These are phyloP conservation scores for Mus pahari DNA, from an alignment of 2,113 vertebrate species.

Conservation along the genomic window DNA sequence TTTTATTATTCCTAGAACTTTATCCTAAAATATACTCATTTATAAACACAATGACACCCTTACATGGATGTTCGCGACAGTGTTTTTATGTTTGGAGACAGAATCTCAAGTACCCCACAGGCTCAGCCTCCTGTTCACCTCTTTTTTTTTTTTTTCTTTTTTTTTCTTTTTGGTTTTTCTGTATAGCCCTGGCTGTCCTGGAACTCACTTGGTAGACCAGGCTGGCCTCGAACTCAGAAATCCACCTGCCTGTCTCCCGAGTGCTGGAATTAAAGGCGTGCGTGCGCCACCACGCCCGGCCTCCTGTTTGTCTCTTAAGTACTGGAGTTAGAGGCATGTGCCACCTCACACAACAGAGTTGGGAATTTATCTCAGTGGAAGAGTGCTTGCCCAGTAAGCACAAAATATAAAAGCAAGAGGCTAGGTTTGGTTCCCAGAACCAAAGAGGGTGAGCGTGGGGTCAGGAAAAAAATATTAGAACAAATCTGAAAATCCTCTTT, in stretches of 20 bases:
- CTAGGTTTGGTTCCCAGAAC: background rate
- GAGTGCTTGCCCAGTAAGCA: background rate
- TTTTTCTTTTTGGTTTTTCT: too few species aligned
- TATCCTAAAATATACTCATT: conserved; percentile 1
- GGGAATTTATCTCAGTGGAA: background rate
- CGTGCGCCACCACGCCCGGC: too few species aligned
- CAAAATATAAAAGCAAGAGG: background rate
- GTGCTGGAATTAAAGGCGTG: too few species aligned
- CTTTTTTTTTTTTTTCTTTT: too few species aligned
- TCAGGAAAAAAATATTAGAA: background rate
- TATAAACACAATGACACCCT: background rate
- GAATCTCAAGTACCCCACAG: background rate
- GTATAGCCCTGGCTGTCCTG: too few species aligned
- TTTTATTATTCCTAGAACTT: background rate
- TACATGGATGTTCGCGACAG: background rate
- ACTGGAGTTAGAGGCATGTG: background rate
- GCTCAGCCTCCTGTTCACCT: background rate
- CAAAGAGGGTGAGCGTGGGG: background rate
- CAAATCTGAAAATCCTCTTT: background rate
- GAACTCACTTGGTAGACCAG: too few species aligned
- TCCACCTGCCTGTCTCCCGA: too few species aligned
- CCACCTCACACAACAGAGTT: background rate
- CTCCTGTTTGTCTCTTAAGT: background rate
- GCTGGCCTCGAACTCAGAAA: too few species aligned
- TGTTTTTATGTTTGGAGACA: background rate